Evolutionary conservation across 2,113 vertebrate species (phyloP).

Genomic region (Pseudopipra pipra): DNA sequence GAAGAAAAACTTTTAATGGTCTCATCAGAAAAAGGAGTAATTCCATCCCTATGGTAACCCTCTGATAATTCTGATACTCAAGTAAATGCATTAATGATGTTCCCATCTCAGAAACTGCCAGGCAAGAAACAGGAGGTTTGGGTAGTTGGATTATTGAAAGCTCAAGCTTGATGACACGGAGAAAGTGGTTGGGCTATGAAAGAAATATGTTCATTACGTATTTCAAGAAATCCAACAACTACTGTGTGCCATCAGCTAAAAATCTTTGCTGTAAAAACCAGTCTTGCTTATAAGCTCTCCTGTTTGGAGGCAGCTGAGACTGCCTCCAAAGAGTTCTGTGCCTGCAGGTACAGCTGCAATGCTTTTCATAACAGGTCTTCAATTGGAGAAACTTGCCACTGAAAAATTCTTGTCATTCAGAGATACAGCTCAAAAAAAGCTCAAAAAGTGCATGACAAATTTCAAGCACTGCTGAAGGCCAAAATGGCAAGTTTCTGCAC

Average conservation of each 20-base stretch:
- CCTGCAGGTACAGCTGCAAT: neutral
- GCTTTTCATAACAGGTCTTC: neutral
- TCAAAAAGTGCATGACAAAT: neutral
- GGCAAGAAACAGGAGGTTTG: neutral
- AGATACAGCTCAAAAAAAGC: neutral
- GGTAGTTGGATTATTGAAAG: neutral
- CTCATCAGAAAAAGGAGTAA: neutral
- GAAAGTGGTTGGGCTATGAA: neutral
- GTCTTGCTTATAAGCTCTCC: neutral
- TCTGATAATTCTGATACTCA: neutral
- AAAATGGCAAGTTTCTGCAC: neutral
- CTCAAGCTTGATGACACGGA: neutral
- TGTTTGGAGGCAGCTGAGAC: neutral
- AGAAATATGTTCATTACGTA: neutral
- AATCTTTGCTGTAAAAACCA: neutral
- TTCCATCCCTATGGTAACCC: neutral
- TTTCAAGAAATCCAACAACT: neutral
- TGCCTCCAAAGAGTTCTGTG: neutral
- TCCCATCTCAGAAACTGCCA: neutral
- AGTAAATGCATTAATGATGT: neutral
- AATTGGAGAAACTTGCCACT: neutral
- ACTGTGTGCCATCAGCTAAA: neutral
- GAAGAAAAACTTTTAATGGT: neutral
- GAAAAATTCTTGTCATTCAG: neutral
- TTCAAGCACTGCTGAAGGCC: neutral